Evolutionary conservation across 1,140 invertebrate species (phyloP).

Genomic region (Drosophila burlai): DNA sequence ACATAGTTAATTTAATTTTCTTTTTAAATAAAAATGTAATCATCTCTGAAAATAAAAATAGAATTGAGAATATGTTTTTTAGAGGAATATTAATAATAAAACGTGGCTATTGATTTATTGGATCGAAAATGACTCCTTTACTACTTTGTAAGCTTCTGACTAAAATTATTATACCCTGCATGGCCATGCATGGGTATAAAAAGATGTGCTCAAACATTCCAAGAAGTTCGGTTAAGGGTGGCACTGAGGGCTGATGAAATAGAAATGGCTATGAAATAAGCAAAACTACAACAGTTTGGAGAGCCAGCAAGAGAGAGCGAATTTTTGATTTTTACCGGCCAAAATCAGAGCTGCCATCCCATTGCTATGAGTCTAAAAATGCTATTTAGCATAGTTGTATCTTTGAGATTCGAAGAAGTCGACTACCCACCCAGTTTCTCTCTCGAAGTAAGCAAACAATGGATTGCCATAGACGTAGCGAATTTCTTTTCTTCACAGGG

Average conservation of each 20-base stretch:
- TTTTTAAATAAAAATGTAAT: too few species aligned
- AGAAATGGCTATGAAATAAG: conserved; percentile 18
- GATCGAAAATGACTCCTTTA: too few species aligned
- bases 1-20: too few species aligned
- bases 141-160: too few species aligned
- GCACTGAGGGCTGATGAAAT: conserved; percentile 27
- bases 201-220: conserved; percentile 3
- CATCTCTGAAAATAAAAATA: too few species aligned
- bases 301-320: conserved; percentile 5
- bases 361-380: not conserved
- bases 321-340: conserved; percentile 10
- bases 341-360: conserved; percentile 23
- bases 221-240: conserved; percentile 20
- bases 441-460: conserved; percentile 14
- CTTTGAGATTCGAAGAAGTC: conserved; percentile 13
- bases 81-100: too few species aligned
- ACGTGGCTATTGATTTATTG: too few species aligned
- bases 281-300: conserved; percentile 1
- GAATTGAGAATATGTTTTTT: too few species aligned
- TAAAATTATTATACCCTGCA: too few species aligned
- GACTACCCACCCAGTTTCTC: conserved; percentile 51
- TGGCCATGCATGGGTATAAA: too few species aligned
- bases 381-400: not conserved
- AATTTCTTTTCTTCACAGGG: too few species aligned
- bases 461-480: not conserved